Evolutionary conservation across 2,797 vertebrate genomes (phyloP).

Genomic region (Momotus momota): DNA sequence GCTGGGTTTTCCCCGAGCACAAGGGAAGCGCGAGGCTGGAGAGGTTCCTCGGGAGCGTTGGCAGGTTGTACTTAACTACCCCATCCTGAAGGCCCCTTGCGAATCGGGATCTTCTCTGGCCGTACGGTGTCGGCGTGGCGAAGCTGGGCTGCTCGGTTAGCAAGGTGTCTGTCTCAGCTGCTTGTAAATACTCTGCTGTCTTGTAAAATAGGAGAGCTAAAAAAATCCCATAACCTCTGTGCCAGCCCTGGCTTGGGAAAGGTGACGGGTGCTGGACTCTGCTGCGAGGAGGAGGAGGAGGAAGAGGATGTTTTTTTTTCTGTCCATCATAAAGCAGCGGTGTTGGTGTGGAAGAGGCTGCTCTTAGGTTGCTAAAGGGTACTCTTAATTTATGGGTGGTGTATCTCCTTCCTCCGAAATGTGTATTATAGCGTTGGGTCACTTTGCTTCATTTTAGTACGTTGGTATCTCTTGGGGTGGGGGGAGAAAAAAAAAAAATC

Average conservation of each 20-base stretch:
- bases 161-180: not conserved
- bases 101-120: not conserved
- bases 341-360: not conserved
- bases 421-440: not conserved
- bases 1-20: not conserved
- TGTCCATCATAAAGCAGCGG: not conserved
- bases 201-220: conserved; percentile 41
- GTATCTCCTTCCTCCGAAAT: not conserved
- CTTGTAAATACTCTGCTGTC: conserved; percentile 58
- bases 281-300: not conserved
- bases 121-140: not conserved
- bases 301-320: no score
- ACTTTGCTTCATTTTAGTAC: not conserved
- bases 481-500: not conserved
- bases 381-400: not conserved
- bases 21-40: not conserved
- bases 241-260: not conserved
- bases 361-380: conserved; percentile 40
- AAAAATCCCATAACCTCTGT: not conserved
- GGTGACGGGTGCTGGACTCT: not conserved
- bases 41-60: not conserved
- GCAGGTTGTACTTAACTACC: not conserved
- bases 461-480: conserved; percentile 6
- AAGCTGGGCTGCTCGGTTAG: not conserved
- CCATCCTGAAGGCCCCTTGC: not conserved